Percentiles rank a stretch among this genome's conserved stretches.
These are phyloP conservation scores for Periophthalmodon schlosseri DNA, from an alignment of 2,113 vertebrate genomes.

Conservation along the genomic window DNA sequence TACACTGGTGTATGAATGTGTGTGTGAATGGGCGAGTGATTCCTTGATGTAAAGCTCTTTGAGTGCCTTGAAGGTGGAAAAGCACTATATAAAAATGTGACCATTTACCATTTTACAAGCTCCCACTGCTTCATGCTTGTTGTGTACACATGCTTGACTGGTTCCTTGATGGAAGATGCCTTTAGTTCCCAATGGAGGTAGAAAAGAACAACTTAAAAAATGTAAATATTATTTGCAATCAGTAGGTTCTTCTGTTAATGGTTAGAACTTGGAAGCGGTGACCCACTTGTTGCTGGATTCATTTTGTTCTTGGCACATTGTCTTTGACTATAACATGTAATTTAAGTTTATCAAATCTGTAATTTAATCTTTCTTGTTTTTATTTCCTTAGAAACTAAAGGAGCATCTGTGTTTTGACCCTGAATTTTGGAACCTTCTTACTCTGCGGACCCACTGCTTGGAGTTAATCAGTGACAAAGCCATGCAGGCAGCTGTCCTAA, in stretches of 20 bases:
- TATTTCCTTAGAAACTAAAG: conserved; percentile 84
- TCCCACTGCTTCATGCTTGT: too few species aligned
- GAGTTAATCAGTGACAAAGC: conserved; percentile 87
- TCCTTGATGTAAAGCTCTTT: too few species aligned
- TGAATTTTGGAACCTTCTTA: conserved; percentile 96
- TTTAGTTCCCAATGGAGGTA: background rate
- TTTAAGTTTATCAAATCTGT: background rate
- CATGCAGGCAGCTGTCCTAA: conserved; percentile 74
- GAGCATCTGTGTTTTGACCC: conserved; percentile 94
- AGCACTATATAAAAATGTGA: too few species aligned
- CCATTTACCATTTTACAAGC: too few species aligned
- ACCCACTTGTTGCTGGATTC: background rate
- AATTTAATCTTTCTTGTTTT: background rate
- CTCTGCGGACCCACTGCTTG: conserved; percentile 90
- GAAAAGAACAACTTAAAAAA: background rate
- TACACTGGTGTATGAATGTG: too few species aligned
- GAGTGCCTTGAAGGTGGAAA: too few species aligned
- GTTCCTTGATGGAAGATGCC: background rate
- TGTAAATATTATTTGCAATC: too few species aligned
- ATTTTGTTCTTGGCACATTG: background rate
- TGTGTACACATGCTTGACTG: background rate
- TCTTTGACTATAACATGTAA: background rate
- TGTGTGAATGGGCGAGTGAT: too few species aligned
- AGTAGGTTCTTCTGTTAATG: too few species aligned
- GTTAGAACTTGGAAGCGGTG: too few species aligned